Evolutionary conservation across 2,888 invertebrate genomes (phyloP), one percentile per base, ranked within the genome.

Genomic region (Diarsia brunnea): DNA sequence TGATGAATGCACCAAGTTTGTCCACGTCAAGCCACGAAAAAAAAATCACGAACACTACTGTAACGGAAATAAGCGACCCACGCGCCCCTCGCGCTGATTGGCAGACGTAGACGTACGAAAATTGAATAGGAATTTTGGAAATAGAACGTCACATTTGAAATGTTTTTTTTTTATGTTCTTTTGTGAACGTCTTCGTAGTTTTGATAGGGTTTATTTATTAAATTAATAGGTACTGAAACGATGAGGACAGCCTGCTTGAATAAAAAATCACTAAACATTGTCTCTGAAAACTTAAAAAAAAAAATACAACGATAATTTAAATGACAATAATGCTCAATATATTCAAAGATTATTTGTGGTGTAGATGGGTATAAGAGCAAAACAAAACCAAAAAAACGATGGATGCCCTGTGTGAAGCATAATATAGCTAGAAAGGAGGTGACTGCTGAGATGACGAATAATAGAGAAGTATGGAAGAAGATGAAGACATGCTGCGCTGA

Each of bases 1-100:
- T 95, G 95, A 95, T 95, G 94, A 93, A 95, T 95, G 94, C 93
- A 91, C 91, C 92, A 91, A 95, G 94, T 95, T 95, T 93, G 94
- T 95, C 92, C 91, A 89, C 91, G 95, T 95, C 95, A 92, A 91
- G 92, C 89, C 90, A 88, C 90, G 90, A 88, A 92, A 94, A 95
- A 95, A 93, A 92, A 92, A 90, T 91, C 91, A 90, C 89, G 87
- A 87, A 84, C 89, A 87, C 88, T 87, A 88, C 89, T 91, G 91
- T 87, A 89, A 90, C 93, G 93, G 94, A 94, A 94, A 93, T 94
- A 93, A 92, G 91, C 90, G 90, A 90, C 89, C 88, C 89, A 91
- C 91, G 89, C 91, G 91, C 92, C 91, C 91, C 86, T 85, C 89
- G 90, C 92, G 87, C 92, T 93, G 95, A 95, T 95, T 95, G 95